Percentiles rank a stretch among this genome's conserved stretches.
These are phyloP conservation scores for Augiades crinisus DNA, from an alignment of 2,888 invertebrate species.

Conservation along the genomic window DNA sequence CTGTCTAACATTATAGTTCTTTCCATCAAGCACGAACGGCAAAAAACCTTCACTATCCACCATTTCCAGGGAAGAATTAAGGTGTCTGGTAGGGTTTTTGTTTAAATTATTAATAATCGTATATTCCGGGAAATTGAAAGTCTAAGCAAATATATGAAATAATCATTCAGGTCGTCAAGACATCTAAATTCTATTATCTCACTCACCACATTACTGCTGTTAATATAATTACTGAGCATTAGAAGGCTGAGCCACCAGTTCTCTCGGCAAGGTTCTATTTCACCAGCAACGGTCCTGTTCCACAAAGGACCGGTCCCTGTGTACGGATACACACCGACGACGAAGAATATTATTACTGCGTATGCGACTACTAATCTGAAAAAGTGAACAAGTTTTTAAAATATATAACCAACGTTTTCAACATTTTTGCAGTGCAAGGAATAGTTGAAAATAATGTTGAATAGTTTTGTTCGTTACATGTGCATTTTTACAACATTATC, in stretches of 20 bases:
- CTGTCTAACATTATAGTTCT: too few species aligned
- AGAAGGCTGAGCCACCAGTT: conserved; percentile 85
- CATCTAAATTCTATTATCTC: background rate
- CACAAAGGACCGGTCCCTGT: conserved; percentile 83
- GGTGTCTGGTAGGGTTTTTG: too few species aligned
- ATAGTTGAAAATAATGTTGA: too few species aligned
- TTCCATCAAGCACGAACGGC: too few species aligned
- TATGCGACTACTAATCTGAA: conserved; percentile 79
- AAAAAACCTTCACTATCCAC: too few species aligned
- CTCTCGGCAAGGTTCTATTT: conserved; percentile 74
- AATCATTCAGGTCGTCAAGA: background rate
- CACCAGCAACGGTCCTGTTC: conserved; percentile 70
- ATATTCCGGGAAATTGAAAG: too few species aligned
- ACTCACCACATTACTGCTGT: conserved; percentile 80
- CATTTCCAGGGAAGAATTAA: too few species aligned
- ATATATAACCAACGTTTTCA: background rate
- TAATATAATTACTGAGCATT: conserved; percentile 82
- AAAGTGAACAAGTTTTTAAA: conserved; percentile 25
- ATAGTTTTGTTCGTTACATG: too few species aligned
- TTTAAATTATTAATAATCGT: too few species aligned
- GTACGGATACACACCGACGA: conserved; percentile 75
- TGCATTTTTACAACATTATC: too few species aligned
- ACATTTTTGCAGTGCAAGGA: too few species aligned
- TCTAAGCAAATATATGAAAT: background rate
- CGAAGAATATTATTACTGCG: conserved; percentile 80